Conservation (phyloP, 2,888 invertebrate genomes). For the Acleris laterana region DNA sequence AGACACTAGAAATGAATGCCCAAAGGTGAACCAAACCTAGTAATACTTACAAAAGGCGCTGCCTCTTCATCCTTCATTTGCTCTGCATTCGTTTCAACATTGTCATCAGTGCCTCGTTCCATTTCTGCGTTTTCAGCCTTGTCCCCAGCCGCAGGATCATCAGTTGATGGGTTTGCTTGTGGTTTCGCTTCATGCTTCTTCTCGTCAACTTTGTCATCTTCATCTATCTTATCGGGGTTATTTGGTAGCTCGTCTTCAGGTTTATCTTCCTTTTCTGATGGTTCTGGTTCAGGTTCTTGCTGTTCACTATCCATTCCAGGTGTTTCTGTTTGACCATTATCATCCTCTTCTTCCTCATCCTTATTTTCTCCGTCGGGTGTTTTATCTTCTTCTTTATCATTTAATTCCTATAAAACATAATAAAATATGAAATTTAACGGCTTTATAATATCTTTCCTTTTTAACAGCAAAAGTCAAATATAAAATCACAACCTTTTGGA, state of each 20-base stretch:
- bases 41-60: slow-evolving; percentile 70
- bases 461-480: neutral
- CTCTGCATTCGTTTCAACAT: slow-evolving; percentile 77
- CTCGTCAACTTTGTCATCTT: slow-evolving; percentile 72
- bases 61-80: slow-evolving; percentile 73
- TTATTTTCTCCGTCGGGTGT: slow-evolving; percentile 53
- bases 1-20: neutral
- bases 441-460: neutral
- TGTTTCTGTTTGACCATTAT: slow-evolving; percentile 56
- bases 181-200: slow-evolving; percentile 78
- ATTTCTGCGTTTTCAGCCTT: slow-evolving; percentile 79
- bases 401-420: slow-evolving; percentile 8
- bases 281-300: slow-evolving; percentile 46
- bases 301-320: slow-evolving; percentile 39
- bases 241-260: slow-evolving; percentile 69
- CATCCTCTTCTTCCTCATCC: slow-evolving; percentile 58
- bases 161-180: slow-evolving; percentile 77
- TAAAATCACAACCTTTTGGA: too few species aligned
- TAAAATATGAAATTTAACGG: too few species aligned
- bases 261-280: slow-evolving; percentile 49
- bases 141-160: slow-evolving; percentile 77
- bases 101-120: slow-evolving; percentile 75
- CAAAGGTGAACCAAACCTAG: neutral
- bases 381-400: slow-evolving; percentile 41
- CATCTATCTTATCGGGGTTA: slow-evolving; percentile 70